These are phyloP conservation scores for Alexandromys fortis DNA, from an alignment of 2,113 vertebrate species.

Conservation along the genomic window DNA sequence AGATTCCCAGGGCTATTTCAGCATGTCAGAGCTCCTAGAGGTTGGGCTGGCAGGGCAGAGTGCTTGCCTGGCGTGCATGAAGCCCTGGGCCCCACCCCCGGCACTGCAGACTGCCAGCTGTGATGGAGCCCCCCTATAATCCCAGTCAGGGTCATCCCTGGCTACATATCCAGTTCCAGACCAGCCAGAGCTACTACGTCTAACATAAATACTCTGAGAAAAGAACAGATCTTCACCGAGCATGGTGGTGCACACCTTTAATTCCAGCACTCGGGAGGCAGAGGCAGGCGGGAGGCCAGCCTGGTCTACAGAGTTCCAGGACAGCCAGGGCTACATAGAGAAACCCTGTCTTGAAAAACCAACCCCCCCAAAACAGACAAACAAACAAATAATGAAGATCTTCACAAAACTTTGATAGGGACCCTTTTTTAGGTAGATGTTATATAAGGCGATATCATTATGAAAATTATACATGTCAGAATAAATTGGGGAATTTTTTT, in stretches of 20 bases:
- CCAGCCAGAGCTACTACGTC: not conserved
- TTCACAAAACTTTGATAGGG: not conserved
- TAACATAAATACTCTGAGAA: not conserved
- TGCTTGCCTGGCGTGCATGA: not conserved
- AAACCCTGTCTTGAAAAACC: not conserved
- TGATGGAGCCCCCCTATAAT: not conserved
- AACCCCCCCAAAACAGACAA: not conserved
- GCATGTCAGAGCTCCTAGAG: slow-evolving; percentile 38
- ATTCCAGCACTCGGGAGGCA: not conserved
- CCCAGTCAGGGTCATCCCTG: not conserved
- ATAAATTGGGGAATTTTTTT: not conserved
- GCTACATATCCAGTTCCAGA: not conserved
- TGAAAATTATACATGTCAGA: not conserved
- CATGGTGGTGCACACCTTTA: not conserved
- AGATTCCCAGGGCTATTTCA: not conserved
- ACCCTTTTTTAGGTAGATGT: not conserved
- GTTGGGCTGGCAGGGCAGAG: not conserved
- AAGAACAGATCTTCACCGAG: not conserved
- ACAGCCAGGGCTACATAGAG: not conserved
- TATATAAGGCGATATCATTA: not conserved
- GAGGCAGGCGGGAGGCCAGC: not conserved
- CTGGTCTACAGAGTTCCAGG: not conserved
- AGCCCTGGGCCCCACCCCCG: not conserved
- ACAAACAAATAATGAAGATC: not conserved
- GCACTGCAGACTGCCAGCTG: too few relatives aligned